Base-by-base conservation (phyloP, 2,888 invertebrate genomes). In the Latrodectus elegans region DNA sequence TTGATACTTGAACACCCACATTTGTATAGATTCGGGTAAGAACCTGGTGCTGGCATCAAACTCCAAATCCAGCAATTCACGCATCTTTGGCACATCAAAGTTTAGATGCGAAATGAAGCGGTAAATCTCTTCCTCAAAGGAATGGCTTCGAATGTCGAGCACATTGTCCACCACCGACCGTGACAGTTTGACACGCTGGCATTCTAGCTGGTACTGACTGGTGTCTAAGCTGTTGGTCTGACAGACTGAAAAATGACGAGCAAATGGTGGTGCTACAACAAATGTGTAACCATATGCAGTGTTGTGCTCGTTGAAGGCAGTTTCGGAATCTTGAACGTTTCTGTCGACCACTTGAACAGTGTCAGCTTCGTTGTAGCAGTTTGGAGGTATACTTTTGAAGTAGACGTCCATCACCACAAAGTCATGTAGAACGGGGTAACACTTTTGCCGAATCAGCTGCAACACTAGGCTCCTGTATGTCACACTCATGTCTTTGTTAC, bases 81-180 rank as follows among this genome's bases (percentile, higher is more conserved):
- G 38, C 12, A 70, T 1, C 11, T 60, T 68, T 1, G 79, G 17
- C 0, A 60, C 11, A 4, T 79, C 38, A 17, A 79, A 79, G 60
- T 79, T 79, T 9, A 79, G 49, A 9, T 71, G 49, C 0, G 38
- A 12, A 3, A 70, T 55, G 11, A 79, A 79, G 60, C 49, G 79
- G 17, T 55, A 79, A 14, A 79, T n/a, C 49, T 79, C 79, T 60
- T 79, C 79, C 11, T 79, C 79, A 17, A 79, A 79, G 0, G 79
- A 38, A 12, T 0, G 15, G 17, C 79, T 79, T 0, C 17, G 8
- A 14, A 52, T n/a, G n/a, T n/a, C n/a, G n/a, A n/a, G n/a, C n/a
- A n/a, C n/a, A n/a, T n/a, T n/a, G n/a, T n/a, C n/a, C n/a, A n/a
- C n/a, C n/a, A n/a, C n/a, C n/a, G n/a, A n/a, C n/a, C n/a, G n/a